Base-by-base conservation (phyloP, 2,888 invertebrate genomes). In the Iselma pallidipennis region DNA sequence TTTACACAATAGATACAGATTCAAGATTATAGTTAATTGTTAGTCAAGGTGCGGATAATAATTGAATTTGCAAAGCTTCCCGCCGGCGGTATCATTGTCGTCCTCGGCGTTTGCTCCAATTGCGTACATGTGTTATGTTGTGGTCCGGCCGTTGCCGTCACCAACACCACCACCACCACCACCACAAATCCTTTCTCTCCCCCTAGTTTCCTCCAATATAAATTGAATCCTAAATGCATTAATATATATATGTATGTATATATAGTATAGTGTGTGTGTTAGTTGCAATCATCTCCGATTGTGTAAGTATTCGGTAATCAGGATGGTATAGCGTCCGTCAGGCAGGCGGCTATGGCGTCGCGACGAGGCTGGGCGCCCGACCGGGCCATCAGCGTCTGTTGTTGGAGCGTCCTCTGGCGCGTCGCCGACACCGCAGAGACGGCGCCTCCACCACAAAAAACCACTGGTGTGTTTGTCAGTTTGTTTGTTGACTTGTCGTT, bases 331-430 rank as follows among this genome's bases (percentile, higher is more conserved):
- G 60, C 50, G 59, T 74, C 74, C 74, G 74, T 74, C 74, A 73
- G 76, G 74, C 77, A 76, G 78, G 77, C 77, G 76, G 70, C 72
- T 60, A 57, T 61, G 67, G 69, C 74, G 76, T 74, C 74, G 72
- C 71, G 75, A 74, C 78, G 76, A 68, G 55, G 80, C 79, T 82
- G 83, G 85, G 85, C 84, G 85, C 84, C 84, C 83, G 83, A 84
- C 83, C 82, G 83, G 82, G 83, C 84, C 84, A 84, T 84, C 84
- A 84, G 83, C 75, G 74, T 72, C 74, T 74, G 72, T 74, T 71
- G 72, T 74, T 71, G 72, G 69, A 74, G 74, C 71, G 73, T 75
- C 74, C 74, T 75, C 75, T 72, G 75, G 83, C 84, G 84, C 83
- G 84, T 82, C 85, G 83, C 83, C 75, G 73, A 72, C 75, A 72